A percentile compares a stretch with the other conserved stretches of the same genome.
phyloP scores from a whole-genome alignment of 2,797 vertebrate genomes.

The Argyrosomus regius region DNA sequence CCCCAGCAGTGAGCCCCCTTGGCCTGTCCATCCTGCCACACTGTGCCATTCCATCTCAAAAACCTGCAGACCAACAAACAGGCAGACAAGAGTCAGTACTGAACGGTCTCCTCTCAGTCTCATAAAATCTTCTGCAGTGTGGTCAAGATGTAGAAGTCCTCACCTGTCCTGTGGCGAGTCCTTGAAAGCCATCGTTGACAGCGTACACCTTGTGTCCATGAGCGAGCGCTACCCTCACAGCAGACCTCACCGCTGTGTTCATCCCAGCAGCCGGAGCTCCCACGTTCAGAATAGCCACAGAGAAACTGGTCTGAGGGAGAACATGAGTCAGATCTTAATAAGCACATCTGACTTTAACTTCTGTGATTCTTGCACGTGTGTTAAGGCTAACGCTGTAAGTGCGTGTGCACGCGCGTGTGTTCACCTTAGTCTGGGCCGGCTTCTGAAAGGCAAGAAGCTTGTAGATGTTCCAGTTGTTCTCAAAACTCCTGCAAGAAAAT shows the following conservation, averaged over 20 bases:
- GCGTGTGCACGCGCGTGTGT: background rate
- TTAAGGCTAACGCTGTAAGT: background rate
- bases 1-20: slow-evolving; percentile 94
- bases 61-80: slow-evolving; percentile 80
- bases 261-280: slow-evolving; percentile 95
- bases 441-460: slow-evolving; percentile 92
- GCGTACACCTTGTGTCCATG: slow-evolving; percentile 91
- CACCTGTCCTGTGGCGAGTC: slow-evolving; percentile 91
- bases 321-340: background rate
- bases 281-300: slow-evolving; percentile 93
- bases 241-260: slow-evolving; percentile 94
- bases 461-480: slow-evolving; percentile 98
- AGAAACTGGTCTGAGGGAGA: slow-evolving; percentile 86
- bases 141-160: slow-evolving; percentile 24
- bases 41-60: slow-evolving; percentile 90
- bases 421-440: slow-evolving; percentile 84
- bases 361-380: background rate
- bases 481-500: slow-evolving; percentile 91
- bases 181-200: slow-evolving; percentile 92
- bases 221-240: slow-evolving; percentile 89
- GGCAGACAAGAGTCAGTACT: slow-evolving; percentile 7
- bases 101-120: background rate
- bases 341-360: background rate
- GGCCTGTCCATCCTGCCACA: slow-evolving; percentile 96
- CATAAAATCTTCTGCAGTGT: background rate